Evolutionary conservation across 1,140 invertebrate genomes (phyloP), one percentile per base, ranked within the genome.

Genomic region (Fopius arisanus): DNA sequence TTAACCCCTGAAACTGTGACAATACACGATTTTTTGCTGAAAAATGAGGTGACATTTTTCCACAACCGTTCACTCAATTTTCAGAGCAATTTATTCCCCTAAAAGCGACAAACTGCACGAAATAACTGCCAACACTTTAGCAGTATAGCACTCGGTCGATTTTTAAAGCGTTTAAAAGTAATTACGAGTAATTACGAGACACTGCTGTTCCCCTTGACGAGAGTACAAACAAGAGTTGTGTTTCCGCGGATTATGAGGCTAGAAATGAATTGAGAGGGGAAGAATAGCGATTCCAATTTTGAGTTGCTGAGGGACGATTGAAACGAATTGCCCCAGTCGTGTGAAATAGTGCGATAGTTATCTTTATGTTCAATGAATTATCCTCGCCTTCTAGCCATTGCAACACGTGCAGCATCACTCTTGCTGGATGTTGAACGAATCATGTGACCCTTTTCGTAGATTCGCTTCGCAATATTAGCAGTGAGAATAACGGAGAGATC

Each of bases 361-460:
- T 59, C 54, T 48, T 48, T n/a, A 12, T 28, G 54, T 59, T 59
- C 54, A 59, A 59, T 59, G 54, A 59, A 59, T 59, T 59, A 59
- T 59, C 23, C 19, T 59, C 23, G 54, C 54, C 54, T 28, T 26
- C 54, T 59, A 23, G 23, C 14, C 10, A 26, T 12, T 59, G 23
- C 54, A 59, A 59, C 54, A 59, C 54, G 54, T 59, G 54, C 54
- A 59, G 54, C 54, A 28, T 59, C 54, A 28, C 54, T 59, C 19
- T 59, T 59, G 19, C 19, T 14, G n/a, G 7, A 59, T 26, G 21
- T 59, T 28, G 21, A 59, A 19, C 43, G 43, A 59, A 59, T 26
- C 54, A 26, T 59, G 21, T 14, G 54, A 59, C 6, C 54, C 10
- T 54, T 54, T 54, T 19, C 23, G 51, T 54, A 19, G 21, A 54